Percentiles rank a stretch among this genome's conserved stretches.
Evolutionary conservation across 35 echinoderm and acorn worm genomes (phyloP).

Genomic region (Amphiura filiformis): DNA sequence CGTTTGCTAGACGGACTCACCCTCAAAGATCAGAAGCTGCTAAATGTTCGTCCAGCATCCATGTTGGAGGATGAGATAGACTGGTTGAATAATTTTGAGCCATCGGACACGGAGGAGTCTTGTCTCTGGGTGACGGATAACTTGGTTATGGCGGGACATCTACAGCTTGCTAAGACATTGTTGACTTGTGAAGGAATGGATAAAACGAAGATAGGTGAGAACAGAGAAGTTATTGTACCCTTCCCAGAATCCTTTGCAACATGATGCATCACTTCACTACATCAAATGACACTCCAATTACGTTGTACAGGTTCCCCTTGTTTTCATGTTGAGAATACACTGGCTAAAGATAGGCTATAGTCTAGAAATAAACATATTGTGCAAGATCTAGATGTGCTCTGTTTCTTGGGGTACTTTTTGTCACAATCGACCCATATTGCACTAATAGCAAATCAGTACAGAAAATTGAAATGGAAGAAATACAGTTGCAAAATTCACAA

Average conservation of each 20-base stretch:
- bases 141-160: slow-evolving; percentile 82
- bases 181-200: slow-evolving; percentile 87
- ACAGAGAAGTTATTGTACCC: background rate
- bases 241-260: no score
- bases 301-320: background rate
- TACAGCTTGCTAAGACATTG: slow-evolving; percentile 68
- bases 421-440: no score
- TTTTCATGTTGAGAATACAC: background rate
- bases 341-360: no score
- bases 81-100: slow-evolving; percentile 97
- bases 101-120: slow-evolving; percentile 55
- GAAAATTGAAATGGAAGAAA: no score
- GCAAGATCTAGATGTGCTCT: no score
- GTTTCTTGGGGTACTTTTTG: no score
- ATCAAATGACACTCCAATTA: no score
- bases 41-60: slow-evolving; percentile 62
- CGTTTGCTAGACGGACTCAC: slow-evolving; percentile 71
- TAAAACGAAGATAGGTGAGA: slow-evolving; percentile 90
- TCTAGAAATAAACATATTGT: no score
- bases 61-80: slow-evolving; percentile 93
- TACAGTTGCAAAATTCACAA: no score
- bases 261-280: no score
- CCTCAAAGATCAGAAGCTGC: slow-evolving; percentile 65
- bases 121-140: slow-evolving; percentile 67
- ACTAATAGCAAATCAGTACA: no score